These are phyloP conservation scores for Pampusana beccarii DNA, from an alignment of 2,113 vertebrate species.

Conservation along the genomic window DNA sequence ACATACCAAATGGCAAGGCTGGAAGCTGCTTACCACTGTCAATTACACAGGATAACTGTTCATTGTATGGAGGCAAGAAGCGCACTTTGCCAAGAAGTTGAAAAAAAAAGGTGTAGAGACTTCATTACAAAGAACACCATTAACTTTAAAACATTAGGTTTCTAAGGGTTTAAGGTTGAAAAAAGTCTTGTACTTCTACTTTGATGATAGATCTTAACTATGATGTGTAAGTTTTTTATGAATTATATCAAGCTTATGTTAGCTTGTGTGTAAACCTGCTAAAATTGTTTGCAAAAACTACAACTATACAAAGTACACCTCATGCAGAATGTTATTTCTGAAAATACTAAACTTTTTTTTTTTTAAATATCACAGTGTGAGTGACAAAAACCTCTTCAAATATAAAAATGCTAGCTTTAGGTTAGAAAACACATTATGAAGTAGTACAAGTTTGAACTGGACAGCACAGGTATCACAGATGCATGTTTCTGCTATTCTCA, in stretches of 20 bases:
- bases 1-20: not conserved
- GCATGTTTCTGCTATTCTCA: accelerated
- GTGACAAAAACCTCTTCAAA: not conserved
- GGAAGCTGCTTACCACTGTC: not conserved
- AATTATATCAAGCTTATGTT: not conserved
- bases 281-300: not conserved
- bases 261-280: not conserved
- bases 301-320: not conserved
- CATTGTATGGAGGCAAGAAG: not conserved
- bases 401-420: not conserved
- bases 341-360: not conserved
- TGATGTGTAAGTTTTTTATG: not conserved
- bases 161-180: not conserved
- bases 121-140: not conserved
- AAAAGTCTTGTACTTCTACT: not conserved
- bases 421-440: not conserved
- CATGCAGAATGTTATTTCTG: not conserved
- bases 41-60: not conserved
- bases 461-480: not conserved
- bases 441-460: not conserved
- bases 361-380: not conserved
- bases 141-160: not conserved
- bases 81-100: not conserved
- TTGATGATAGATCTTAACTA: not conserved
- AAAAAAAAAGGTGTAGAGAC: not conserved